Percentiles rank a stretch among this genome's conserved stretches.
Evolutionary conservation across 35 echinoderm and acorn worm species (phyloP).

Genomic region (Heliocidaris erythrogramma): DNA sequence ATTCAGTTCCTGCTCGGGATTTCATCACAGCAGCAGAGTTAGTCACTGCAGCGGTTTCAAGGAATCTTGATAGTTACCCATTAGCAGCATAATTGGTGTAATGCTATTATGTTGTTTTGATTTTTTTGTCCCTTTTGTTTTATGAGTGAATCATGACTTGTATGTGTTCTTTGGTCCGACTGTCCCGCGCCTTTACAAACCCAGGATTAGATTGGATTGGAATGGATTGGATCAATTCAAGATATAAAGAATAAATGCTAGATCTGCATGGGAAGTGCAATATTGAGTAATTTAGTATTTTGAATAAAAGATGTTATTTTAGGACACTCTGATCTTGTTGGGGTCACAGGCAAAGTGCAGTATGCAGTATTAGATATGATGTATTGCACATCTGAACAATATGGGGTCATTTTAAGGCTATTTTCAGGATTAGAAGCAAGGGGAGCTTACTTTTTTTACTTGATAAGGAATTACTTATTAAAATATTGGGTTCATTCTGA

Average conservation of each 20-base stretch:
- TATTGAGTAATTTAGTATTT: neutral
- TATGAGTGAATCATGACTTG: neutral
- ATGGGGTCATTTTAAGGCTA: too few species aligned
- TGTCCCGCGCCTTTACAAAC: neutral
- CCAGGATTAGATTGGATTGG: neutral
- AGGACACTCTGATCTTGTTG: neutral
- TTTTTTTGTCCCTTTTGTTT: neutral
- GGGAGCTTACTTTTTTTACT: too few species aligned
- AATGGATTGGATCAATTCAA: neutral
- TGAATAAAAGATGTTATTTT: neutral
- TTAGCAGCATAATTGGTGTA: neutral
- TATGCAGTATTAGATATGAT: too few species aligned
- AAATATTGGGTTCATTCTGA: too few species aligned
- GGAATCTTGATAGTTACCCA: conserved; percentile 1
- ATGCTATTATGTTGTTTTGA: neutral
- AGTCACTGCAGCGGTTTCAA: neutral
- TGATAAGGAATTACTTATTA: too few species aligned
- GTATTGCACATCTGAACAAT: too few species aligned
- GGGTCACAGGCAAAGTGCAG: too few species aligned
- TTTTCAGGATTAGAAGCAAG: too few species aligned
- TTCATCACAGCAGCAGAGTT: neutral
- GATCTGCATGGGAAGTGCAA: neutral
- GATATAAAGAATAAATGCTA: neutral
- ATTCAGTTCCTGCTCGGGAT: neutral
- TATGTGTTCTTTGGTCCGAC: neutral